Evolutionary conservation across 2,113 vertebrate species (phyloP), one percentile per base, ranked within the genome.

Genomic region (Balaeniceps rex): DNA sequence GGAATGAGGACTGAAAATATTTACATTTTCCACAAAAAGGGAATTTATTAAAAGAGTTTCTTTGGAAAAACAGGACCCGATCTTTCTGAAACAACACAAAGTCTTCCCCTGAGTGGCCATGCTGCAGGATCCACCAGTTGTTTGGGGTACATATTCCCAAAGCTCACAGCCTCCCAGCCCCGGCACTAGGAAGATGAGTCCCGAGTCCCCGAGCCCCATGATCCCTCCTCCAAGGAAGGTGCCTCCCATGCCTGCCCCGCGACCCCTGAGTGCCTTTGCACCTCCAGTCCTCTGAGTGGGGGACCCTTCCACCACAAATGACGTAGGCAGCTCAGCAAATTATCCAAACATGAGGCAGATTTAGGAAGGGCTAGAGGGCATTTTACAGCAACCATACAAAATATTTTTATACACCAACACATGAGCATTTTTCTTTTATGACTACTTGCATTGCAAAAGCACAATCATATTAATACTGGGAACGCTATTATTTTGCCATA

Each of bases 181-280:
- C 33, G 42, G 25, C 0, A 2, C 23, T 46, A 12, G 36, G 38
- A 77, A 61, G 11, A 52, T 3, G 0, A 36, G n/a, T 36, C 5
- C n/a, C 7, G 5, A 4, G 11, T 19, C n/a, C 10, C 31, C 0
- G 1, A 34, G 22, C 11, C 22, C 14, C 42, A 3, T 1, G 1
- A 17, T 63, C 14, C 10, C 4, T 84, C 9, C n/a, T 57, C 23
- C 18, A 77, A 46, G 14, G 49, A 24, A 2, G 0, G 6, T 57
- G 15, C 19, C 10, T 70, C 19, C 19, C 40, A 5, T 18, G 11
- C 5, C 21, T 55, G 10, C 17, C 38, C 44, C 4, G 2, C 3
- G 4, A 26, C 3, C 34, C 40, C 9, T 0, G 0, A 89, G 51
- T 47, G 44, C n/a, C 18, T 81, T 74, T 72, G 15, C 5, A 26